Evolutionary conservation across 92 coral and sea anemone species (phyloP), one percentile per base, ranked within the genome.

Genomic region (Siderastrea siderea): DNA sequence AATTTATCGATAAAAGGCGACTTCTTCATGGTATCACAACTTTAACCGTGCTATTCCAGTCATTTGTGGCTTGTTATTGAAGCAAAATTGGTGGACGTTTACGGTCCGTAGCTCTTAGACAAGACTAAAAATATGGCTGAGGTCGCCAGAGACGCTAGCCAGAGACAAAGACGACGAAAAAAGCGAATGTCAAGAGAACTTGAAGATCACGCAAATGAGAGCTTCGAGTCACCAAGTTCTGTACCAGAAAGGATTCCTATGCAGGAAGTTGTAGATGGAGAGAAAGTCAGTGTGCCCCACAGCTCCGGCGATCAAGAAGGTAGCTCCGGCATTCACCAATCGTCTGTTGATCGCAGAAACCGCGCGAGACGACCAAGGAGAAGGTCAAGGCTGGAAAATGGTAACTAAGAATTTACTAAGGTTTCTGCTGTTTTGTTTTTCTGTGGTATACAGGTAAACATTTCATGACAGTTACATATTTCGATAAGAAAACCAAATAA

Each of bases 161-260:
- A 72, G 69, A 17, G 97, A 44, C 93, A 92, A 73, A 91, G 95
- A 81, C 92, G 99, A 8, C 83, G 98, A 11, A 96, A 94, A 77
- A 98, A 95, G 79, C 82, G 99, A 57, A 79, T 85, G 44, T 98
- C 99, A 13, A 91, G 96, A 82, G 98, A 98, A 59, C 77, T 96
- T 57, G 99, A 98, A 5, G 99, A 98, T 45, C 87, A 87, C 48
- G 84, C 76, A 63, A 93, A 89, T n/a, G 97, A 89, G 77, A 91
- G 88, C 85, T 78, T 86, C 46, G 96, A 94, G 85, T 89, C 95
- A 8, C 92, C 96, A 13, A 96, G 93, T 82, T 84, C 90, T 38
- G 46, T 91, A 17, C 91, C 94, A 68, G 98, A 93, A 48, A 90
- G 96, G 19, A 60, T 98, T 38, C 98, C 94, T 5, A 87, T 96